Evolutionary conservation across 2,888 invertebrate species (phyloP), one percentile per base, ranked within the genome.

Genomic region (Cactoblastis cactorum): DNA sequence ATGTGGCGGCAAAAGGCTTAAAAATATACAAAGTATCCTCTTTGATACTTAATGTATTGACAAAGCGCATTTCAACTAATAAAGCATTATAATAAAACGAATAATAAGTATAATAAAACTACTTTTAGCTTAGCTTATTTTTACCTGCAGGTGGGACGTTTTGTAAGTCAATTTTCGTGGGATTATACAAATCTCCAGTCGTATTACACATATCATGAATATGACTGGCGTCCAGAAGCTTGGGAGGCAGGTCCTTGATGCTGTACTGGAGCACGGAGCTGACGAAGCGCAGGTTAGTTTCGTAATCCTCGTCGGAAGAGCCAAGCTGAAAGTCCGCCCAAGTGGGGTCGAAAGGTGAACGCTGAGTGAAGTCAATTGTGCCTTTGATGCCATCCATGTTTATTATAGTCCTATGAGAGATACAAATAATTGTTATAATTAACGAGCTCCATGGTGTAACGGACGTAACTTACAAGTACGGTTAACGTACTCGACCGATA

Each of bases 311-410:
- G 62, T 92, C 91, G 0, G 94, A 85, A 0, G 95, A 91, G 0
- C 90, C 90, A 22, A 95, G 75, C 34, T 94, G 92, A 64, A 97
- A 93, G 69, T 93, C 93, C 0, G 94, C 84, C 89, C 94, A 95
- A 0, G 96, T 96, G 0, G 96, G 95, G 77, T 97, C 95, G 74
- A 95, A 96, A 18, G 94, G 94, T 0, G 96, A 95, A 28, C 94
- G 92, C 78, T 97, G 97, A 0, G 90, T 91, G 54, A 98, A 91
- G 8, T 92, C 93, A 1, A 98, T 90, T 48, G 93, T 92, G 0
- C 97, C 97, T 67, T 92, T 93, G 17, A 97, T 93, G 3, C 97
- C 97, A 37, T 94, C 93, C 51, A 93, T 91, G 77, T 95, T 94
- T 19, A 96, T 91, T 9, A 94, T 77, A 0, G 92, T 91, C 74